phyloP scores from a whole-genome alignment of 2,113 vertebrate species.

The Ochotona princeps region DNA sequence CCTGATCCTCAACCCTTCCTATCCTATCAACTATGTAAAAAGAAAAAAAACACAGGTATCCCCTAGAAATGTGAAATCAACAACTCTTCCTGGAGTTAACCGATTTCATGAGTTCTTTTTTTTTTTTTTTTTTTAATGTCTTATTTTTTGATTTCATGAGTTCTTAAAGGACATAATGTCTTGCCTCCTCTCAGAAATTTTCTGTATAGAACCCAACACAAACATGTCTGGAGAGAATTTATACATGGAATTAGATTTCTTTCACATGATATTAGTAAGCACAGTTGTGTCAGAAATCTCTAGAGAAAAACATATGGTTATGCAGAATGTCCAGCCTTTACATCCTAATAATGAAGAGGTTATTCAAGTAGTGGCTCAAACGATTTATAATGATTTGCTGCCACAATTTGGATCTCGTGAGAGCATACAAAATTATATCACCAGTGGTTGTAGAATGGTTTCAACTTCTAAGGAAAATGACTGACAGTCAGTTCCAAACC shows the following conservation, averaged over 20 bases:
- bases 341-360: constrained; percentile 45
- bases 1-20: too few species aligned
- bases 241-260: constrained; percentile 52
- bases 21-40: too few species aligned
- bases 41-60: too few species aligned
- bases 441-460: constrained; percentile 59
- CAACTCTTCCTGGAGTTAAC: too few species aligned
- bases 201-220: neutral
- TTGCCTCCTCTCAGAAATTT: constrained; percentile 65
- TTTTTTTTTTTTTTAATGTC: too few species aligned
- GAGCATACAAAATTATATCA: constrained; percentile 51
- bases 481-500: constrained; percentile 58
- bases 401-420: constrained; percentile 56
- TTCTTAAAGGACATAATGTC: constrained; percentile 58
- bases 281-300: constrained; percentile 57
- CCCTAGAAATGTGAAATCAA: too few species aligned
- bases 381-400: constrained; percentile 63
- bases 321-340: constrained; percentile 54
- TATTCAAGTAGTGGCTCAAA: constrained; percentile 57
- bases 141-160: too few species aligned
- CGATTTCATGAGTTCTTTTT: constrained; percentile 3
- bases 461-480: constrained; percentile 53
- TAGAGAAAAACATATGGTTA: constrained; percentile 30
- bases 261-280: constrained; percentile 68
- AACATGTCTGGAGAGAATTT: constrained; percentile 3